These are phyloP conservation scores for Sakesphorus luctuosus DNA, from an alignment of 2,113 vertebrate species.

Conservation along the genomic window DNA sequence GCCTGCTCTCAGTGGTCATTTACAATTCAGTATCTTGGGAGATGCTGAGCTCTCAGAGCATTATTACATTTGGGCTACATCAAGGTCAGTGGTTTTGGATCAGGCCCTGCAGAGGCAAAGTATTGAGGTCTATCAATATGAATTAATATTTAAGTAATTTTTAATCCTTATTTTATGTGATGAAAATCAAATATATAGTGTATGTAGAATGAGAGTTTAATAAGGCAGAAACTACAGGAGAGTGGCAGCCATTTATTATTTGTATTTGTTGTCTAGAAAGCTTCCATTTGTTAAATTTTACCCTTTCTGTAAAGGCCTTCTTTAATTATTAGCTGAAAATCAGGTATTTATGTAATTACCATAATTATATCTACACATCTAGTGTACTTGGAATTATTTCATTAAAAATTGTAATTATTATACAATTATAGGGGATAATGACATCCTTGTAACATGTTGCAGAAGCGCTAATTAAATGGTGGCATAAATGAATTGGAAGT, in stretches of 20 bases:
- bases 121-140: neutral
- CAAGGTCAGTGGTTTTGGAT: neutral
- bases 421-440: conserved; percentile 72
- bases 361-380: conserved; percentile 71
- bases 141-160: neutral
- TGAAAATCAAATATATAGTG: neutral
- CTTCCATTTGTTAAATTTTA: conserved; percentile 59
- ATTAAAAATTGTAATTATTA: conserved; percentile 72
- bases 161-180: neutral
- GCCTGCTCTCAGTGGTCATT: neutral
- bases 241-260: neutral
- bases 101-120: neutral
- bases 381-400: conserved; percentile 69
- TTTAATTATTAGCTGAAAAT: conserved; percentile 71
- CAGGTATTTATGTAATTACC: conserved; percentile 76
- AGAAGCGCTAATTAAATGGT: conserved; percentile 71
- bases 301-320: conserved; percentile 60
- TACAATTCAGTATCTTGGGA: neutral
- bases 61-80: neutral
- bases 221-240: neutral
- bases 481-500: conserved; percentile 58
- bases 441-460: conserved; percentile 59
- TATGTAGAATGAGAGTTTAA: neutral
- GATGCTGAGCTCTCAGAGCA: neutral
- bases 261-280: conserved; percentile 54